A percentile compares a stretch with the other conserved stretches of the same genome.
Evolutionary conservation across 2,888 invertebrate species (phyloP).

Genomic region (Troglohyphantes excavatus): DNA sequence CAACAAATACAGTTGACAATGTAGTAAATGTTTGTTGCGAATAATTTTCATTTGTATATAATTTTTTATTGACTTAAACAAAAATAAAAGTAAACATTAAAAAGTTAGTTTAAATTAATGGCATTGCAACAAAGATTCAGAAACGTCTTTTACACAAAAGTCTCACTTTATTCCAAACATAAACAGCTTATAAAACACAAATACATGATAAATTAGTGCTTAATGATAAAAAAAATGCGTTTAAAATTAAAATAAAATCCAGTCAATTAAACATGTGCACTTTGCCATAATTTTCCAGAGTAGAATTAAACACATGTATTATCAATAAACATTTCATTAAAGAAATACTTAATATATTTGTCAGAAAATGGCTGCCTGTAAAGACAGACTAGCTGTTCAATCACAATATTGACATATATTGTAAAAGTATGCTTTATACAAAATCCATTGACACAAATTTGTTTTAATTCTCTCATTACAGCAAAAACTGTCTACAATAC

Average conservation of each 20-base stretch:
- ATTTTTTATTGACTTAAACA: too few species aligned
- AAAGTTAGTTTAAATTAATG: too few species aligned
- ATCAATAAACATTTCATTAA: slow-evolving; percentile 23
- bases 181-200: slow-evolving; percentile 56
- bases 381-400: not conserved
- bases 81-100: too few species aligned
- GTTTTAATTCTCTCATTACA: not conserved
- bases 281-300: slow-evolving; percentile 14
- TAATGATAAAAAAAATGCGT: slow-evolving; percentile 22
- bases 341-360: slow-evolving; percentile 20
- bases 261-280: slow-evolving; percentile 39
- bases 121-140: too few species aligned
- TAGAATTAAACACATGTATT: slow-evolving; percentile 18
- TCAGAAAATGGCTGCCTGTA: not conserved
- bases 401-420: not conserved
- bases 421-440: not conserved
- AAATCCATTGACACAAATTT: not conserved
- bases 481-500: not conserved
- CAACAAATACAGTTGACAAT: too few species aligned
- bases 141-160: not conserved
- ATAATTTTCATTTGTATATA: too few species aligned
- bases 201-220: slow-evolving; percentile 39
- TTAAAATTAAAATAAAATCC: slow-evolving; percentile 35
- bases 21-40: too few species aligned
- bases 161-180: slow-evolving; percentile 65